Percentiles rank a stretch among this genome's conserved stretches.
Evolutionary conservation across 2,888 invertebrate species (phyloP).

Genomic region (Ichneumoninae sp.): DNA sequence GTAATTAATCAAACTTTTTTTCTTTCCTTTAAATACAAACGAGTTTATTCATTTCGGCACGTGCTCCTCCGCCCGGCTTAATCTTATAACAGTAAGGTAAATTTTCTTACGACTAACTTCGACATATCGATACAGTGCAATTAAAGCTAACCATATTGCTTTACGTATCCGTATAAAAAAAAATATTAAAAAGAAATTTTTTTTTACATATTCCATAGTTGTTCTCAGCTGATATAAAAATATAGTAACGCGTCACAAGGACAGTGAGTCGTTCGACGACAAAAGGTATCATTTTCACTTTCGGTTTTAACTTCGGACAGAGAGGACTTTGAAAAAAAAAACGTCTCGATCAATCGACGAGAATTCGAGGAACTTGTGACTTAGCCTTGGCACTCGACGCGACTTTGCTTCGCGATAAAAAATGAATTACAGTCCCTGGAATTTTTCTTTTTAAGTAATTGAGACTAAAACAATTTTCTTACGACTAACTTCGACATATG

Average conservation of each 20-base stretch:
- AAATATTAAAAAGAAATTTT: not conserved
- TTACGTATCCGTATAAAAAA: not conserved
- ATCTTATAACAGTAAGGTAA: not conserved
- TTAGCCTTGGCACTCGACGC: not conserved
- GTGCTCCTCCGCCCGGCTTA: not conserved
- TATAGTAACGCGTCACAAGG: not conserved
- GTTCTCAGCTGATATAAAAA: not conserved
- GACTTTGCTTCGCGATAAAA: not conserved
- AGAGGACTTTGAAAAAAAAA: not conserved
- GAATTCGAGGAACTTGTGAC: not conserved
- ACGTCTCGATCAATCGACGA: not conserved
- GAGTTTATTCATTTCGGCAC: not conserved
- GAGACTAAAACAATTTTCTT: not conserved
- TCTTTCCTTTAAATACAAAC: not conserved
- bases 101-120: constrained; percentile 2
- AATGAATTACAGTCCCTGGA: not conserved
- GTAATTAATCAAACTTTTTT: not conserved
- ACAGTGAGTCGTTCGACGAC: not conserved
- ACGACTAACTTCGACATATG: not conserved
- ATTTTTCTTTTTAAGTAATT: no score
- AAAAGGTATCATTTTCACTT: not conserved
- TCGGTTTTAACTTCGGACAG: not conserved
- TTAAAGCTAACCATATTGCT: not conserved
- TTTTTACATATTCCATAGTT: not conserved
- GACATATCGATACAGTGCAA: not conserved